Evolutionary conservation across 2,113 vertebrate species (phyloP), one percentile per base, ranked within the genome.

Genomic region (Pholis gunnellus): DNA sequence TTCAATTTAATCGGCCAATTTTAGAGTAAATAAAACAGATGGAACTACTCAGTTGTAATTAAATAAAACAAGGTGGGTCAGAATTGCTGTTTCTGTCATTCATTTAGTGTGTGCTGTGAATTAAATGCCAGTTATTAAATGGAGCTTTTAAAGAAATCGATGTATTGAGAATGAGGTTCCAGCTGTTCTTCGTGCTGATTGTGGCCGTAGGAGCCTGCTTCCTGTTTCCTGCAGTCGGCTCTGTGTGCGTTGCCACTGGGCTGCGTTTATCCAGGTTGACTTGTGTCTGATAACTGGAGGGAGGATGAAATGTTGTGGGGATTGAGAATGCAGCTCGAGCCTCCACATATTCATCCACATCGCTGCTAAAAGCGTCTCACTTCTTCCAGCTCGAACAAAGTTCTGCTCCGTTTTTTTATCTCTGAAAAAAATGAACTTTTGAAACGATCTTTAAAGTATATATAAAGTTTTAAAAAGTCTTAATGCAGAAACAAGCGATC

Each of bases 221-320:
- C 13, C 42, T 44, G 42, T 44, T 13, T 44, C 42, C 42, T 44
- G 42, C 13, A 44, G 25, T 7, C 36, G 36, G 36, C 36, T 7
- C 42, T 34, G 9, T 50, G 36, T 18, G 36, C 42, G 5, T 67
- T 54, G 34, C n/a, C 29, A 29, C 48, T 20, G 57, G 22, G 18
- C 63, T 40, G 1, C 29, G 29, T 85, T 81, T 67, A 38, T 46
- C n/a, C 25, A 50, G 46, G 48, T 67, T 38, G 25, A 15, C 18
- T 34, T n/a, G 36, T 44, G 17, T 73, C 36, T 78, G 13, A 34
- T 74, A 15, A n/a, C 57, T 61, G 3, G 25, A 54, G 36, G 52
- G 9, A 25, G 52, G 44, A 38, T 73, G 25, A 25, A n/a, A 27
- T 38, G 44, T 4, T 25, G 57, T 31, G 25, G 18, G 42, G 2